These are phyloP conservation scores for Sceloporus tristichus DNA, from an alignment of 2,113 vertebrate species.

Conservation along the genomic window DNA sequence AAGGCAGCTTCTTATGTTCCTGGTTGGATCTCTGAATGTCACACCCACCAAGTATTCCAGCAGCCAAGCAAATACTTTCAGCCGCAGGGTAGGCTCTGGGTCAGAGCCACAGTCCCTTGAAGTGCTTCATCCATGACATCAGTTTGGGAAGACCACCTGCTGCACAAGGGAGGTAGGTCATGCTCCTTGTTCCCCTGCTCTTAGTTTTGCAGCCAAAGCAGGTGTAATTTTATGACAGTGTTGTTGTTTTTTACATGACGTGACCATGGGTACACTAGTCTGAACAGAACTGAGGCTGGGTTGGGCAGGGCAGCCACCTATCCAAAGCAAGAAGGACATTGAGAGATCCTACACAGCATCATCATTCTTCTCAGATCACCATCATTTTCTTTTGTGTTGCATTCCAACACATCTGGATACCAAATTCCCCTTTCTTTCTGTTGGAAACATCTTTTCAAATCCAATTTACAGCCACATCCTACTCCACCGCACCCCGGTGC, in stretches of 20 bases:
- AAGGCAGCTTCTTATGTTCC: not conserved
- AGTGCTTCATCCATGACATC: not conserved
- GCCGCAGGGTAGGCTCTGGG: rapidly evolving
- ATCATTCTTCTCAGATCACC: too few species aligned
- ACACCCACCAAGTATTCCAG: too few species aligned
- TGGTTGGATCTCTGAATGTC: not conserved
- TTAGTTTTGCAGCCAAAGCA: conserved; percentile 15
- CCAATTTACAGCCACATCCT: conserved; percentile 33
- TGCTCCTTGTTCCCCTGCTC: not conserved
- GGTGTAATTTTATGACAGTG: not conserved
- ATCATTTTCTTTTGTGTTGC: too few species aligned
- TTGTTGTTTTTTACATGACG: not conserved
- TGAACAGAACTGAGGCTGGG: not conserved
- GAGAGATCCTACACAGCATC: too few species aligned
- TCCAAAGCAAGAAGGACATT: conserved; percentile 35
- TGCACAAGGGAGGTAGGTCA: not conserved
- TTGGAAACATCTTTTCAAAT: conserved; percentile 26
- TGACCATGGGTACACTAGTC: rapidly evolving
- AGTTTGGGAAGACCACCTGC: not conserved
- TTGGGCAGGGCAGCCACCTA: not conserved
- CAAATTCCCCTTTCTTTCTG: conserved; percentile 8
- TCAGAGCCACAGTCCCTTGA: not conserved
- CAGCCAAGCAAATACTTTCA: not conserved
- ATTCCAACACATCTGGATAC: conserved; percentile 6
- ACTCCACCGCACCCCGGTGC: not conserved